Evolutionary conservation across 2,888 invertebrate genomes (phyloP), one percentile per base, ranked within the genome.

Genomic region (Diaphora mendica): DNA sequence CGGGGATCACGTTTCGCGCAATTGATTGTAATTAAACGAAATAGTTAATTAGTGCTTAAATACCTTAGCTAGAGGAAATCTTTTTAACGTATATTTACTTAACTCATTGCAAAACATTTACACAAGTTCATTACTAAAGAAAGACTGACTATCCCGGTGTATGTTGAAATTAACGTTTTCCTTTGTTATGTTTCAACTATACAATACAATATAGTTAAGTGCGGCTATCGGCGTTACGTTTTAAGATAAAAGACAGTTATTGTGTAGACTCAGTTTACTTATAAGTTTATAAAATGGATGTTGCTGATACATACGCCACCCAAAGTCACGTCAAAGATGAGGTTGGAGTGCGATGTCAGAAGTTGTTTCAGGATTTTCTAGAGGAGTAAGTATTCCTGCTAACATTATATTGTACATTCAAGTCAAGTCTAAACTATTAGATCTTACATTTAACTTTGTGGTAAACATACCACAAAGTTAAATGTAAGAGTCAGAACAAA

Each of bases 331-430:
- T 98, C 0, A 97, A 97, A 89, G 99, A 99, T 93, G 98, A 98
- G 89, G 97, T 99, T 83, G 99, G 99, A 82, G 97, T 98, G 62
- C 97, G 99, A 75, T 99, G 99, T 90, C 99, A 99, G 92, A 99
- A 99, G 92, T 96, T 99, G 64, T 99, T 99, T 92, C 99, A 99
- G 90, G 99, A 99, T 92, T 99, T 99, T 89, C 96, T 99, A 42
- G 98, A 99, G 93, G 99, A 99, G 98, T 99, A 92, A 96, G 97
- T 96, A 77, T 48, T 62, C 30, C 30, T 30, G 15, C 62, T 17
- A 30, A 7, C 8, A 62, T 62, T 30, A 30, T 62, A 62, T 30
- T 62, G 15, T 62, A 8, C 17, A 62, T 26, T 15, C 5, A 59
- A 59, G 59, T 51, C 8, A 8, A 11, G 51, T 17, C 42, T 42